phyloP scores from a whole-genome alignment of 2,113 vertebrate species.

The Megaceryle maxima region DNA sequence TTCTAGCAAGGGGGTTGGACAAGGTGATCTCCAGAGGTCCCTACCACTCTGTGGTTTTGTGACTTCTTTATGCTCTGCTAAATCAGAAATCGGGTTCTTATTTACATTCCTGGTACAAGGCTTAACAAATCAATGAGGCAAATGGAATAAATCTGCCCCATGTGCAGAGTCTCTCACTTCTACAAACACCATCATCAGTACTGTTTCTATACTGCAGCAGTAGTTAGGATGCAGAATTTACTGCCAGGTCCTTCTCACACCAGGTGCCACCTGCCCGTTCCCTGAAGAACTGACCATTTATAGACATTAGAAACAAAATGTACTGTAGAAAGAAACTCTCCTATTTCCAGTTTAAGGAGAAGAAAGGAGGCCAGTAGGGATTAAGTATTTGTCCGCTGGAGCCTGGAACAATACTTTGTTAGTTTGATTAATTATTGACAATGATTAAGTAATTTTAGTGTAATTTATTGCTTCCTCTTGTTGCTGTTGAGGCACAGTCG shows the following conservation, averaged over 20 bases:
- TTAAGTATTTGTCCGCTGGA: not conserved
- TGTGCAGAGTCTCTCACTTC: not conserved
- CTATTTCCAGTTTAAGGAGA: not conserved
- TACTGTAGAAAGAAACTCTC: not conserved
- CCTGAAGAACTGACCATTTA: not conserved
- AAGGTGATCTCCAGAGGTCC: too few relatives aligned
- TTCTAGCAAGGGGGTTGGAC: too few relatives aligned
- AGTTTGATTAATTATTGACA: constrained; percentile 30
- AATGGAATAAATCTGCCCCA: not conserved
- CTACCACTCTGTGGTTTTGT: too few relatives aligned
- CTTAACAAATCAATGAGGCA: not conserved
- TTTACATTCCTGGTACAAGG: not conserved
- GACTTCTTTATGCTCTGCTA: accelerated
- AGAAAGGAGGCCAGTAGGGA: not conserved
- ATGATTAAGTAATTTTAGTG: not conserved
- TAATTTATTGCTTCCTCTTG: not conserved
- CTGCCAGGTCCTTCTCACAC: accelerated
- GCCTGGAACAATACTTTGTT: not conserved
- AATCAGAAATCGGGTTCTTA: not conserved
- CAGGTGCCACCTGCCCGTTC: not conserved
- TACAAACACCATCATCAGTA: not conserved
- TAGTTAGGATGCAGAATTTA: not conserved
- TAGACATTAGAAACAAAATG: not conserved
- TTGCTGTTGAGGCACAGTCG: not conserved
- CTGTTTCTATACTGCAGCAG: not conserved